Evolutionary conservation across 2,797 vertebrate species (phyloP).

Genomic region (Mycteria americana): DNA sequence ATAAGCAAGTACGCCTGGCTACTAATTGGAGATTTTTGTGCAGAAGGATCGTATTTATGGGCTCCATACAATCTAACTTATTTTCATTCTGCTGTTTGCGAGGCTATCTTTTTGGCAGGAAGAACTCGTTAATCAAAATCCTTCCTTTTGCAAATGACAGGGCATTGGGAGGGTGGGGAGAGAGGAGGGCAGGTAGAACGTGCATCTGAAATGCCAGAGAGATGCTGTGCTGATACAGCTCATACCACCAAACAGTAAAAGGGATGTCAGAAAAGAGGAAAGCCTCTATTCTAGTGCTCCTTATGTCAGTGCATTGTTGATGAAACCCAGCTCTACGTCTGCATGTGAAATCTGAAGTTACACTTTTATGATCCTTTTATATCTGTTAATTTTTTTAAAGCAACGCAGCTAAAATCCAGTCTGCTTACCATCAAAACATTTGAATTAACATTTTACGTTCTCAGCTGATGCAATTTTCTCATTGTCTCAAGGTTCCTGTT

Average conservation of each 20-base stretch:
- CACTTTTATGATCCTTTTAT: neutral
- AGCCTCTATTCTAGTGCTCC: neutral
- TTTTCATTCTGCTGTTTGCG: neutral
- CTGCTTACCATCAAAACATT: neutral
- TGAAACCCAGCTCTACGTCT: neutral
- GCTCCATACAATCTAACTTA: neutral
- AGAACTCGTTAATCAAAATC: conserved; percentile 54
- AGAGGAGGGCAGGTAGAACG: conserved; percentile 14
- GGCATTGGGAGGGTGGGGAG: neutral
- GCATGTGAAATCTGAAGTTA: neutral
- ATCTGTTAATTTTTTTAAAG: neutral
- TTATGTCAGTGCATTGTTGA: neutral
- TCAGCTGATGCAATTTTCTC: neutral
- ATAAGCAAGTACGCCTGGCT: conserved; percentile 6
- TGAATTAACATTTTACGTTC: neutral
- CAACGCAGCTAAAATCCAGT: neutral
- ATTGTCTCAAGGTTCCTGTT: neutral
- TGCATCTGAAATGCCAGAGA: conserved; percentile 1
- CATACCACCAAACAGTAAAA: neutral
- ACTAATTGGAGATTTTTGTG: conserved; percentile 59
- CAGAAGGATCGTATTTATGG: conserved; percentile 35
- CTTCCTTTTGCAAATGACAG: conserved; percentile 28
- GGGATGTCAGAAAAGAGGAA: neutral
- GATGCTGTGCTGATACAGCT: neutral
- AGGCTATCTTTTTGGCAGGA: conserved; percentile 35